Evolutionary conservation across 2,888 invertebrate species (phyloP).

Genomic region (Caenorhabditis sp.): DNA sequence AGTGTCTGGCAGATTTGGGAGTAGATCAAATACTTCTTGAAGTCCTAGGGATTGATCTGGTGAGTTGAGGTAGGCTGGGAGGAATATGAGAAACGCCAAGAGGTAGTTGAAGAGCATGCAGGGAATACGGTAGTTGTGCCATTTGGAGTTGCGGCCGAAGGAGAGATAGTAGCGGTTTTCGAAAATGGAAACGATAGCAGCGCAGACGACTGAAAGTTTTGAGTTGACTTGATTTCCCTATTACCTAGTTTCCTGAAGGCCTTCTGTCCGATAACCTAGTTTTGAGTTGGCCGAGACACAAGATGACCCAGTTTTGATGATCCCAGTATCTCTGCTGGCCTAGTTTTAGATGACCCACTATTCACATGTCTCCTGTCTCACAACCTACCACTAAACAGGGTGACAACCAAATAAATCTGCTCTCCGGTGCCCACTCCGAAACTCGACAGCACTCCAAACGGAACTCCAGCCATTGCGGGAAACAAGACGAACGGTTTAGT

Average conservation of each 20-base stretch:
- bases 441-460: constrained; percentile 8
- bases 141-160: constrained; percentile 1
- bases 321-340: background rate
- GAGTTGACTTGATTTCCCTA: background rate
- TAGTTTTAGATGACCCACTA: background rate
- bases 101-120: constrained; percentile 16
- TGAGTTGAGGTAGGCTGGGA: constrained; percentile 8
- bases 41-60: constrained; percentile 12
- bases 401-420: constrained; percentile 12
- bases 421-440: constrained; percentile 11
- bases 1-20: constrained; percentile 4
- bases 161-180: constrained; percentile 26
- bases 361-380: too few species aligned
- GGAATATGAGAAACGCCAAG: constrained; percentile 7
- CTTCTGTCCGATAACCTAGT: background rate
- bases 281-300: background rate
- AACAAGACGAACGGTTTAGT: constrained; percentile 21
- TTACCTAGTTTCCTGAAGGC: background rate
- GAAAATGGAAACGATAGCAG: constrained; percentile 13
- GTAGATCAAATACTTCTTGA: background rate
- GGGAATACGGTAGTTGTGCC: constrained; percentile 15
- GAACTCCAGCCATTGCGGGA: constrained; percentile 18
- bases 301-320: background rate
- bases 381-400: constrained; percentile 15
- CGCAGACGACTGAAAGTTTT: constrained; percentile 7